Conservation (phyloP, 1,140 invertebrate species). For the Battus philenor region DNA sequence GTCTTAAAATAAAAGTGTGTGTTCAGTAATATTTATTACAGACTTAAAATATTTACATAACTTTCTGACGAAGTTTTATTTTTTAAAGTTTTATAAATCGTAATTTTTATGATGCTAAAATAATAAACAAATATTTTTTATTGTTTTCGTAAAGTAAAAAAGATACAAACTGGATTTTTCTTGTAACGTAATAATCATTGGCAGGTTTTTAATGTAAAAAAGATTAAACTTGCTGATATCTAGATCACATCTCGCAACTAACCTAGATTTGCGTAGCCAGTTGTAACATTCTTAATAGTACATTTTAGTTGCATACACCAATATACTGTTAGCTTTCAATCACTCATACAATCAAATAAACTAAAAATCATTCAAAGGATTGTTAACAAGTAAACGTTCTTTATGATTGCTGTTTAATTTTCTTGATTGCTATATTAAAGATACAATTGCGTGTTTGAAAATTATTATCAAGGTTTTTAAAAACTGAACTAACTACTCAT, state of each 20-base stretch:
- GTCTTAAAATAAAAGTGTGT: no score
- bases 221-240: no score
- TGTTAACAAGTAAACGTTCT: neutral
- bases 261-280: constrained; percentile 4
- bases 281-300: constrained; percentile 2
- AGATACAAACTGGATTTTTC: no score
- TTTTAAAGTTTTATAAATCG: no score
- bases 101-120: no score
- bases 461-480: neutral
- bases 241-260: constrained; percentile 7
- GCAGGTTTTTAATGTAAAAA: no score
- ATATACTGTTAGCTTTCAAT: neutral
- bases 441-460: neutral
- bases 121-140: no score
- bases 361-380: neutral
- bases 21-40: no score
- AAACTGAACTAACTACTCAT: neutral
- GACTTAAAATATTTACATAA: no score
- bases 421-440: neutral
- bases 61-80: no score
- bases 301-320: neutral
- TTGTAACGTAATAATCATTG: no score
- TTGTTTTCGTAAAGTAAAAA: no score
- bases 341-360: neutral
- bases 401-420: constrained; percentile 1